A percentile compares a stretch with the other conserved stretches of the same genome.
phyloP scores from a whole-genome alignment of 2,113 vertebrate genomes.

The Crotophaga sulcirostris region DNA sequence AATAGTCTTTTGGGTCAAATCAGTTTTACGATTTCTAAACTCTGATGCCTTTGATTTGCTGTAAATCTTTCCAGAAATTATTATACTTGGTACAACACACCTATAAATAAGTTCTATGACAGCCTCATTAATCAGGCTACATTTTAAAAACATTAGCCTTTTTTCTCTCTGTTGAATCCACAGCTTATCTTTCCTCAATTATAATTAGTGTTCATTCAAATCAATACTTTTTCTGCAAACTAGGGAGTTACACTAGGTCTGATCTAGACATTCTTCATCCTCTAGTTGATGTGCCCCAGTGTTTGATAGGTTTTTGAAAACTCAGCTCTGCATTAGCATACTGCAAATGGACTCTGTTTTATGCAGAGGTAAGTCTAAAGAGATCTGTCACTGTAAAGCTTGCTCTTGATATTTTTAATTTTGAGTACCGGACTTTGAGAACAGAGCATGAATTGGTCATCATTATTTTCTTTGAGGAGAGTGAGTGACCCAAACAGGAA shows the following conservation, averaged over 20 bases:
- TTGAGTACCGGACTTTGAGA: not conserved
- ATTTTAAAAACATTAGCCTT: slow-evolving; percentile 62
- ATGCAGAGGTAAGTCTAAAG: not conserved
- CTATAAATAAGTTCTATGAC: slow-evolving; percentile 57
- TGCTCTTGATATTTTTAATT: not conserved
- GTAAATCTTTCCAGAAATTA: slow-evolving; percentile 48
- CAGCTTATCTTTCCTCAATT: slow-evolving; percentile 18
- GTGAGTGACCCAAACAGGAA: not conserved
- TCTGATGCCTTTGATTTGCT: slow-evolving; percentile 46
- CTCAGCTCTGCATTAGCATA: not conserved
- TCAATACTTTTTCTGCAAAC: not conserved
- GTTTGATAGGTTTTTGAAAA: not conserved
- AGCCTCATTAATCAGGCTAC: slow-evolving; percentile 54
- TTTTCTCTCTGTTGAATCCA: slow-evolving; percentile 50
- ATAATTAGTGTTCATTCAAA: slow-evolving; percentile 44
- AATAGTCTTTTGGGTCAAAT: not conserved
- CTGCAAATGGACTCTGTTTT: not conserved
- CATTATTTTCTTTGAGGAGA: not conserved
- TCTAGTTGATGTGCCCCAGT: not conserved
- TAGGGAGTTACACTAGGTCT: not conserved
- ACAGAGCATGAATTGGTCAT: not conserved
- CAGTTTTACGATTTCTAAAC: slow-evolving; percentile 33
- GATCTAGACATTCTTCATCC: not conserved
- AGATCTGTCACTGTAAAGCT: not conserved
- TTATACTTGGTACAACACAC: slow-evolving; percentile 38